Evolutionary conservation across 92 coral and sea anemone species (phyloP), one percentile per base, ranked within the genome.

Genomic region (Porites evermanni): DNA sequence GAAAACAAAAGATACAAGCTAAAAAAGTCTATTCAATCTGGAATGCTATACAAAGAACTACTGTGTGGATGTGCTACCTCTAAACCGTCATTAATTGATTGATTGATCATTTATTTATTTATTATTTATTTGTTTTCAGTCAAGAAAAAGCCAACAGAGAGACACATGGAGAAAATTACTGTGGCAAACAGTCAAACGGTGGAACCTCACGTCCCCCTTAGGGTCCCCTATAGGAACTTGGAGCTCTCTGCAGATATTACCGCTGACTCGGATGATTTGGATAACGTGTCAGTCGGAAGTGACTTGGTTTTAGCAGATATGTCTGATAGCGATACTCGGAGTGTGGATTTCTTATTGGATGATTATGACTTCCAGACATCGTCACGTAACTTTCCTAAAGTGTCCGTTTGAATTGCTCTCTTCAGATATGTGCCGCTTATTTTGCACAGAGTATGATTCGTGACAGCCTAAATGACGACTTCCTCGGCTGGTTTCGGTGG

Each of bases 221-320:
- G 47, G 47, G 64, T 73, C 74, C 87, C 73, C 64, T 74, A 83
- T 52, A 16, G 18, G 16, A 61, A 65, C 13, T 83, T 83, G 72
- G 65, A 74, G 63, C 53, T 11, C 63, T 44, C 86, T 26, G 56
- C 44, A 8, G 56, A 44, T 44, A 64, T 32, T 72, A 56, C 86
- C 86, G 78, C 86, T 81, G 86, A 70, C 86, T 13, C 38, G 10
- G 73, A 83, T 52, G 80, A 88, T 16, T 67, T 70, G 56, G 75
- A 85, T 56, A 82, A 38, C 18, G 84, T 7, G 14, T 70, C 76
- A 59, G 56, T 75, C 12, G 74, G 64, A 23, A 72, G 86, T 18
- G 96, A 94, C 65, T 86, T 95, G 54, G 91, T 93, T 3, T 85
- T 94, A 12, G 87, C 89, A 78, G 98, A 94, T 67, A 24, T 94